Evolutionary conservation across 2,797 vertebrate species (phyloP).

Genomic region (Hylomyscus alleni): DNA sequence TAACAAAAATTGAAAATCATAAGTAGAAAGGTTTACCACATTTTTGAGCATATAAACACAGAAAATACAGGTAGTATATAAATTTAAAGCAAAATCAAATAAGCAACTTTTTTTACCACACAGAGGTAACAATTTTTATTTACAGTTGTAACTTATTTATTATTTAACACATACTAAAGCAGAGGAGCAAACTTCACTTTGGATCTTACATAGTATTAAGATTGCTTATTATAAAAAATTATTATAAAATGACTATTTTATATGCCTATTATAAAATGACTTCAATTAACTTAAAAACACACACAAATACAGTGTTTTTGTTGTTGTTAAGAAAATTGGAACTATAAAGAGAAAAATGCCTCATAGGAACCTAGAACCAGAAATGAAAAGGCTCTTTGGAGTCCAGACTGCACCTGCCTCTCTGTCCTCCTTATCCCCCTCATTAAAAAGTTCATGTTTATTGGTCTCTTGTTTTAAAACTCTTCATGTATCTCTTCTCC

Average conservation of each 20-base stretch:
- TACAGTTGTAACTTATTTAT: not conserved
- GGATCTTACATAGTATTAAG: not conserved
- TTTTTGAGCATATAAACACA: not conserved
- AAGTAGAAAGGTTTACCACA: not conserved
- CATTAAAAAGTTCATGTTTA: not conserved
- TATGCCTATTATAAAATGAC: not conserved
- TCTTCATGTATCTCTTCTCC: not conserved
- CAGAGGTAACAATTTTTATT: not conserved
- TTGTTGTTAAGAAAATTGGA: not conserved
- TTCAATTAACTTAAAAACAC: not conserved
- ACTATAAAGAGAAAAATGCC: not conserved
- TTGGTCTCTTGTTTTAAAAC: not conserved
- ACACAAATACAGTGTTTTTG: not conserved
- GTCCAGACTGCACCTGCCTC: not conserved
- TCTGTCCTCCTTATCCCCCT: not conserved
- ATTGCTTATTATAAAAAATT: not conserved
- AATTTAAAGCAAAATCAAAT: not conserved
- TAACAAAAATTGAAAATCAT: not conserved
- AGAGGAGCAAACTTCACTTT: not conserved
- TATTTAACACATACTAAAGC: not conserved
- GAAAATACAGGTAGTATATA: not conserved
- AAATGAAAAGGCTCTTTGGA: not conserved
- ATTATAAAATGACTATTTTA: too few species aligned
- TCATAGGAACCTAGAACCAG: not conserved
- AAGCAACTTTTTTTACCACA: not conserved